Evolutionary conservation across 2,113 vertebrate genomes (phyloP).

Genomic region (Aleadryas rufinucha): DNA sequence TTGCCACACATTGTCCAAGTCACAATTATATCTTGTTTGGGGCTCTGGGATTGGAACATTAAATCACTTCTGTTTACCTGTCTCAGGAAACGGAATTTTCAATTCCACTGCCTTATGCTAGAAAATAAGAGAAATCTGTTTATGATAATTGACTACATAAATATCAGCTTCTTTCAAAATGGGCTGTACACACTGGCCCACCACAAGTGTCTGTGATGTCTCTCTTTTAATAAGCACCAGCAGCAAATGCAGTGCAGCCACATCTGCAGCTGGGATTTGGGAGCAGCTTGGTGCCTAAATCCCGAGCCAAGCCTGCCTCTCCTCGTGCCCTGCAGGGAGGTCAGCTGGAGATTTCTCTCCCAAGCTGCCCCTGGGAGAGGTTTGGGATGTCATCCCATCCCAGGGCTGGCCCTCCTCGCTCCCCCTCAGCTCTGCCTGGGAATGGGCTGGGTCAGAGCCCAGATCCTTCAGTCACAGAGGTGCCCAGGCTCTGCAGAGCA

Average conservation of each 20-base stretch:
- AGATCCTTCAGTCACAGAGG: rapidly evolving
- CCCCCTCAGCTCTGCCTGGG: not conserved
- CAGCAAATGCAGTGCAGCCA: not conserved
- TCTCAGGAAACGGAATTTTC: slow-evolving; percentile 11
- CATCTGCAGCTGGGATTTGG: not conserved
- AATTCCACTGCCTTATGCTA: not conserved
- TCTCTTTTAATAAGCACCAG: not conserved
- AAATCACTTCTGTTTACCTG: slow-evolving; percentile 48
- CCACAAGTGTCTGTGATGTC: rapidly evolving
- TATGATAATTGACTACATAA: slow-evolving; percentile 15
- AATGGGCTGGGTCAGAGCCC: not conserved
- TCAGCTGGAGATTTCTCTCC: not conserved
- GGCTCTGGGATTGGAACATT: slow-evolving; percentile 2
- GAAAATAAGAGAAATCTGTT: slow-evolving; percentile 30
- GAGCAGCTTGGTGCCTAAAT: not conserved
- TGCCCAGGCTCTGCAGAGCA: not conserved
- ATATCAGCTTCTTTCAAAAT: not conserved
- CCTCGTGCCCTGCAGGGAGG: rapidly evolving
- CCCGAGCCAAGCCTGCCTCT: not conserved
- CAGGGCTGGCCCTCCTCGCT: not conserved
- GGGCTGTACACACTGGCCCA: not conserved
- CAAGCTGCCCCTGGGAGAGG: not conserved
- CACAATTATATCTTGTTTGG: not conserved
- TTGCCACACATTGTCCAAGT: not conserved
- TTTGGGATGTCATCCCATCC: not conserved